Percentiles rank a stretch among this genome's conserved stretches.
Evolutionary conservation across 1,140 invertebrate genomes (phyloP).

Genomic region (Tetragonula clypearis): DNA sequence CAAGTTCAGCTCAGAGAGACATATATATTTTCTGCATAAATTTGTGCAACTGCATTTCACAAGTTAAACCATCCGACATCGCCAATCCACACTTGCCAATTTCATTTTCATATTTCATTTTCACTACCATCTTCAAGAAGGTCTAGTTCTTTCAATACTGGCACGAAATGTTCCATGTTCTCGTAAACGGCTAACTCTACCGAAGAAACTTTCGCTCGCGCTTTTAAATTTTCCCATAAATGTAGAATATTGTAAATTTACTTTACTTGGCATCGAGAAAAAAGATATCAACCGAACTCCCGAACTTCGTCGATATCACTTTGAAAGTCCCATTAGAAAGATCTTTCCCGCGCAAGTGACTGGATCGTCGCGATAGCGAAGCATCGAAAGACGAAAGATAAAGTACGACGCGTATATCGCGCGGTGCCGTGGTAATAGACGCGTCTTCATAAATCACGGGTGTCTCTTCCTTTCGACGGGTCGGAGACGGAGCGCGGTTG

Average conservation of each 20-base stretch:
- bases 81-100: too few species aligned
- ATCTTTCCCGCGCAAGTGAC: background rate
- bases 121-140: too few species aligned
- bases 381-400: background rate
- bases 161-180: too few species aligned
- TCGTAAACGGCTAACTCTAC: too few species aligned
- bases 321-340: background rate
- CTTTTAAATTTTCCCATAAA: too few species aligned
- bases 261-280: background rate
- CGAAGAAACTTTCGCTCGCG: too few species aligned
- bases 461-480: constrained; percentile 38
- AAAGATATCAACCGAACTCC: background rate
- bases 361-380: constrained; percentile 10
- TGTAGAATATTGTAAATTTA: background rate
- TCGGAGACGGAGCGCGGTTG: constrained; percentile 15
- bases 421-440: constrained; percentile 59
- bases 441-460: constrained; percentile 64
- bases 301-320: background rate
- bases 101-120: too few species aligned
- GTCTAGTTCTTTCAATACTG: too few species aligned
- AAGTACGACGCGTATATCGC: constrained; percentile 51
- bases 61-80: too few species aligned
- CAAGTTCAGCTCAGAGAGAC: too few species aligned
- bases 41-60: too few species aligned
- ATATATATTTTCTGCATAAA: too few species aligned